Evolutionary conservation across 2,797 vertebrate genomes (phyloP), one percentile per base, ranked within the genome.

Genomic region (Mustela erminea): DNA sequence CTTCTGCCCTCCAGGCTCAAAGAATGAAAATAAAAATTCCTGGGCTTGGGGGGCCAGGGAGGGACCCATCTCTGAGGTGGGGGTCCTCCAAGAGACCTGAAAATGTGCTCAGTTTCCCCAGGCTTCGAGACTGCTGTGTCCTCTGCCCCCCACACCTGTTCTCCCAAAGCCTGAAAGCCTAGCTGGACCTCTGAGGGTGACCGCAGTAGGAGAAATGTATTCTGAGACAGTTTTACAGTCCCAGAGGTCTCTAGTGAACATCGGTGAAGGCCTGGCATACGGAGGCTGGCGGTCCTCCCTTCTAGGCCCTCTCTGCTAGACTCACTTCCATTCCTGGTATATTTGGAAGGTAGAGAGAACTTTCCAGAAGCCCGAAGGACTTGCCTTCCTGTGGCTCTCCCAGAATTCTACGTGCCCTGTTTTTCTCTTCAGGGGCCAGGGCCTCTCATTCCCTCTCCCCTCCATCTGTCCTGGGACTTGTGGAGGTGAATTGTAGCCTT

Each of bases 161-260:
- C 41, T 20, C 68, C 32, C 12, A 25, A 66, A 95, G 80, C 70
- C 87, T 35, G 74, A 93, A 88, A 87, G 38, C 77, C 87, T n/a
- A 56, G 82, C 87, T 62, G 81, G 75, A 87, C 64, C 43, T 66
- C 78, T 3, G 80, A 92, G 81, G 58, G 56, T 15, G 27, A 78
- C 52, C 1, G 2, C 20, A 60, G 70, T 75, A 54, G 56, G 2
- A 85, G 13, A 29, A 43, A 80, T 8, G 17, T 86, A 83, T 81
- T 54, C 68, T 56, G 46, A 91, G 60, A 86, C 52, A 64, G 62
- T 62, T 90, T 90, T 43, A 75, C 90, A 78, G 82, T 72, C 75
- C 81, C 78, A 56, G 35, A 80, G 72, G 91, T 94, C 84, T 75
- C 64, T 41, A 43, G 52, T 20, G n/a, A 46, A 89, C 4, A 12